Conservation (phyloP, 2,797 vertebrate genomes). For the Choloepus didactylus region DNA sequence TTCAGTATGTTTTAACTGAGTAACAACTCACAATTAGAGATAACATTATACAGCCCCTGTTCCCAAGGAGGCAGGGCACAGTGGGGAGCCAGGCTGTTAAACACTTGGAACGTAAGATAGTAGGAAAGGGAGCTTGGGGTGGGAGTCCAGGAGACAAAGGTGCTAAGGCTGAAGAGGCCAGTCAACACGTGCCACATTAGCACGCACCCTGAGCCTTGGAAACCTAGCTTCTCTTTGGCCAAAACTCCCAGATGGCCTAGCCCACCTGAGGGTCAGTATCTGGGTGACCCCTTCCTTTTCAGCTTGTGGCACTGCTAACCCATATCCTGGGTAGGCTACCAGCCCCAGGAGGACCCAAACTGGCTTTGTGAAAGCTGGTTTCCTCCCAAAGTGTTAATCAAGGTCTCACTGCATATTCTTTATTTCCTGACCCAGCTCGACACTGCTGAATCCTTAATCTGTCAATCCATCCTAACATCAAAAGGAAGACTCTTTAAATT, state of each 20-base stretch:
- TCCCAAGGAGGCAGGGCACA: fast-evolving
- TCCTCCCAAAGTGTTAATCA: background rate
- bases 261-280: fast-evolving
- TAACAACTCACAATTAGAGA: too few relatives aligned
- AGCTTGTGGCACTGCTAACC: fast-evolving
- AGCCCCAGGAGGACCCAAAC: fast-evolving
- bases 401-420: fast-evolving
- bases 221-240: background rate
- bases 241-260: background rate
- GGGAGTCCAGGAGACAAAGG: fast-evolving
- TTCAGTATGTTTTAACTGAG: fast-evolving
- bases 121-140: fast-evolving
- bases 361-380: fast-evolving
- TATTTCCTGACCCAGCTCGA: fast-evolving
- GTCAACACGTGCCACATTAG: fast-evolving
- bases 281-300: fast-evolving
- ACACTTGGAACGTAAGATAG: fast-evolving
- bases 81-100: fast-evolving
- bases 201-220: fast-evolving
- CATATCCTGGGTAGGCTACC: fast-evolving
- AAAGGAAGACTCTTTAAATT: background rate
- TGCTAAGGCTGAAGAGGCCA: too few relatives aligned
- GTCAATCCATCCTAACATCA: background rate
- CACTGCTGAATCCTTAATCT: background rate
- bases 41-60: fast-evolving